phyloP scores from a whole-genome alignment of 2,888 invertebrate genomes.

The Dasypogon diadema region DNA sequence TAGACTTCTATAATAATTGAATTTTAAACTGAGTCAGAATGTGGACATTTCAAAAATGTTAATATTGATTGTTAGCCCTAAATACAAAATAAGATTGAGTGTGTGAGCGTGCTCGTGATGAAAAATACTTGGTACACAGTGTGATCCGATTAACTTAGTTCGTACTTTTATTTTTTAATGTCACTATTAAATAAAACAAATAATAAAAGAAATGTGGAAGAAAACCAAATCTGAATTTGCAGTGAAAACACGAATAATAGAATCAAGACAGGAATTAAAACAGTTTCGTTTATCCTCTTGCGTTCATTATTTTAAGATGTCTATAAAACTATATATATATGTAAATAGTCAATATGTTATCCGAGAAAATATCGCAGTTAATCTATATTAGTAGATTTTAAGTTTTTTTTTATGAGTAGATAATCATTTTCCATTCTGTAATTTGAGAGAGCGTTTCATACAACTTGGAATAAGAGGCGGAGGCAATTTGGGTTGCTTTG shows the following conservation, averaged over 20 bases:
- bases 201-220: constrained; percentile 44
- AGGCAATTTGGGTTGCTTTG: not conserved
- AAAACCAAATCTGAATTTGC: constrained; percentile 42
- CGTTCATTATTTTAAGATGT: constrained; percentile 35
- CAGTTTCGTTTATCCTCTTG: constrained; percentile 18
- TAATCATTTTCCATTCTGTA: constrained; percentile 36
- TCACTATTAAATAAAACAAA: constrained; percentile 35
- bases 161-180: constrained; percentile 38
- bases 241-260: constrained; percentile 22
- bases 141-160: constrained; percentile 45
- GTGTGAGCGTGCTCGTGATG: constrained; percentile 31
- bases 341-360: constrained; percentile 44
- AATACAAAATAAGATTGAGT: constrained; percentile 27
- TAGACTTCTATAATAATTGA: constrained; percentile 49
- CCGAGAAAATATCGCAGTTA: constrained; percentile 22
- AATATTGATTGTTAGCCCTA: constrained; percentile 30
- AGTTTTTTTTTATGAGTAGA: constrained; percentile 40
- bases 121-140: constrained; percentile 18
- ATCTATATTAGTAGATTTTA: constrained; percentile 32
- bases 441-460: not conserved
- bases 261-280: constrained; percentile 13
- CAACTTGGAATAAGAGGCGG: constrained; percentile 14
- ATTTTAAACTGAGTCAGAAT: constrained; percentile 41
- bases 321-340: constrained; percentile 34
- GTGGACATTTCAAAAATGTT: constrained; percentile 44